A percentile compares a stretch with the other conserved stretches of the same genome.
These are phyloP conservation scores for Rhagonycha lutea DNA, from an alignment of 2,888 invertebrate genomes.

Conservation along the genomic window DNA sequence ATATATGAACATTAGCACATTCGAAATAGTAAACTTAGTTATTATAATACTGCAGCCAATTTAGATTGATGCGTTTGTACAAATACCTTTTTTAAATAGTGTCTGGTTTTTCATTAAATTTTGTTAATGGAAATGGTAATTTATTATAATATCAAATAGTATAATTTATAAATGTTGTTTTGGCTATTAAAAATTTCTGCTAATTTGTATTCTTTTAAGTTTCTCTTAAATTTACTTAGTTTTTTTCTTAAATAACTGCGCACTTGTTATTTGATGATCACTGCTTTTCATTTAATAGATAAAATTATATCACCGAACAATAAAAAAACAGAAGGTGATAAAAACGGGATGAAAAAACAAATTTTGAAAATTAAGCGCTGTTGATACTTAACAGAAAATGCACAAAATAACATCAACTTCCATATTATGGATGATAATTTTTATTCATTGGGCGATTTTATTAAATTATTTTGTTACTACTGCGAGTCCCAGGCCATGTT, in stretches of 20 bases:
- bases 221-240: not conserved
- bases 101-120: slow-evolving; percentile 22
- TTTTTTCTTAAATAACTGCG: not conserved
- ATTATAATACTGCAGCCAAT: slow-evolving; percentile 23
- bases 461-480: slow-evolving; percentile 33
- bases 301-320: not conserved
- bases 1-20: slow-evolving; percentile 25
- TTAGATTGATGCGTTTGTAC: slow-evolving; percentile 29
- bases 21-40: slow-evolving; percentile 14
- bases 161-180: not conserved
- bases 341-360: slow-evolving; percentile 6
- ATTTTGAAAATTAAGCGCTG: slow-evolving; percentile 37
- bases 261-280: slow-evolving; percentile 24
- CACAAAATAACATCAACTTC: slow-evolving; percentile 52
- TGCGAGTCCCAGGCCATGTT: slow-evolving; percentile 47
- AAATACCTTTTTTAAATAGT: slow-evolving; percentile 17
- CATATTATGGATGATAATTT: slow-evolving; percentile 41
- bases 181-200: not conserved
- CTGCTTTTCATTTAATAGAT: not conserved
- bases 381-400: slow-evolving; percentile 48
- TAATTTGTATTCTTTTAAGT: not conserved
- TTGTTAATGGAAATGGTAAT: not conserved
- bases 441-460: slow-evolving; percentile 32
- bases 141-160: not conserved
- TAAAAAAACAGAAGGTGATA: not conserved